Base-by-base conservation (phyloP, 2,888 invertebrate genomes). In the Cheilosia soror region DNA sequence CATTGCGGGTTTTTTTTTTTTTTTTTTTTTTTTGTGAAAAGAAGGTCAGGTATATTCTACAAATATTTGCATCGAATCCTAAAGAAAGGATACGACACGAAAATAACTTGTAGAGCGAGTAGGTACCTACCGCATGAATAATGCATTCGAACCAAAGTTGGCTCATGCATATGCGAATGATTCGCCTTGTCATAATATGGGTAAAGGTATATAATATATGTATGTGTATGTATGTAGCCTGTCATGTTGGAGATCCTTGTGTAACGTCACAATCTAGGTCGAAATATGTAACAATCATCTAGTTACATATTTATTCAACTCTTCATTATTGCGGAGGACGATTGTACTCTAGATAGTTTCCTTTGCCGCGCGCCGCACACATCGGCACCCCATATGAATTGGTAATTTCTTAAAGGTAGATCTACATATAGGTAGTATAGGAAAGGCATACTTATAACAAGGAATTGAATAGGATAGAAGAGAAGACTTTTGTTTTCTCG, bases 81-180 rank as follows among this genome's bases (percentile, higher is more conserved):
- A 62, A 58, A 20, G 44, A 68, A 73, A 76, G 66, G 73, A 73
- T 63, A 68, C 57, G 25, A 33, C 53, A 33, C 62, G 27, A 57
- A 49, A 55, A 33, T 5, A 29, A 79, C 33, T 37, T 60, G 44
- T 68, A 55, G 53, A 63, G 65, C 68, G 75, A 29, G 49, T 58
- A 65, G 27, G n/a, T 20, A 20, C 20, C 20, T 20, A 20, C 20
- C 68, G 51, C 66, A 83, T 84, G 84, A 84, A 84, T 84, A 84
- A 84, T 84, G 84, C 75, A 84, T 84, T 75, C 63, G 47, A 69
- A 84, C 53, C 62, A 55, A 79, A 79, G 79, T 79, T 84, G 75
- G 73, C 79, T 84, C 73, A 84, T 84, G 84, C 84, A 84, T 84
- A 84, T 84, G 63, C 84, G 75, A 79, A 79, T 79, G 68, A 73